Percentiles rank a stretch among this genome's conserved stretches.
These are phyloP conservation scores for Caenorhabditis sp. DNA, from an alignment of 2,888 invertebrate species.

Conservation along the genomic window DNA sequence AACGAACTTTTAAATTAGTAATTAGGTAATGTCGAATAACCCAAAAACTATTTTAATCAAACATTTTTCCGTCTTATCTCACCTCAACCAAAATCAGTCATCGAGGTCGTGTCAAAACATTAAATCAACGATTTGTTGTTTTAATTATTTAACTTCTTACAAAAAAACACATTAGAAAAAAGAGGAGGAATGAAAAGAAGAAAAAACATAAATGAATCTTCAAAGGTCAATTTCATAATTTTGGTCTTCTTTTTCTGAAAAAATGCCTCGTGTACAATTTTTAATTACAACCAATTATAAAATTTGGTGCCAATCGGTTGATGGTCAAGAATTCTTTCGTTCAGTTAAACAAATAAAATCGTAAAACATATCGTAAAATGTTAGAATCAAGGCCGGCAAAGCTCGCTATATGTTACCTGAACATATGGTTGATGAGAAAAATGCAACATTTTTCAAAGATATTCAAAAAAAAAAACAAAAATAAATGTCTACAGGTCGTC, in stretches of 20 bases:
- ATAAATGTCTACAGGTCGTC: background rate
- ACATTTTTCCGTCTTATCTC: too few relatives aligned
- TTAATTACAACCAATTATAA: background rate
- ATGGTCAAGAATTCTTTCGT: background rate
- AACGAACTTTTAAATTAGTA: too few relatives aligned
- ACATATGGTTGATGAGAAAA: background rate
- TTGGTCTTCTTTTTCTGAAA: background rate
- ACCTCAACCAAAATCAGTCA: too few relatives aligned
- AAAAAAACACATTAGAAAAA: too few relatives aligned
- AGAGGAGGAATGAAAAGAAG: background rate
- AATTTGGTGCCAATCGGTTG: background rate
- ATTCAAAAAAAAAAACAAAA: background rate
- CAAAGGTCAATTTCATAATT: background rate
- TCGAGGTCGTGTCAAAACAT: too few relatives aligned
- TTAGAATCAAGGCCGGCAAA: too few relatives aligned
- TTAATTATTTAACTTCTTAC: background rate
- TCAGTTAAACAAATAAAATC: background rate
- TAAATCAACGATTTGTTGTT: background rate
- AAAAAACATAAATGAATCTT: background rate
- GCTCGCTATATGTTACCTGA: background rate
- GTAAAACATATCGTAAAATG: too few relatives aligned
- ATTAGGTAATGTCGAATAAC: too few relatives aligned
- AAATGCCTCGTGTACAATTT: slow-evolving; percentile 4
- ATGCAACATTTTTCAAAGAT: background rate
- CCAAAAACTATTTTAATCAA: too few relatives aligned